These are phyloP conservation scores for Mycogona germanica DNA, from an alignment of 2,888 invertebrate species.

Conservation along the genomic window DNA sequence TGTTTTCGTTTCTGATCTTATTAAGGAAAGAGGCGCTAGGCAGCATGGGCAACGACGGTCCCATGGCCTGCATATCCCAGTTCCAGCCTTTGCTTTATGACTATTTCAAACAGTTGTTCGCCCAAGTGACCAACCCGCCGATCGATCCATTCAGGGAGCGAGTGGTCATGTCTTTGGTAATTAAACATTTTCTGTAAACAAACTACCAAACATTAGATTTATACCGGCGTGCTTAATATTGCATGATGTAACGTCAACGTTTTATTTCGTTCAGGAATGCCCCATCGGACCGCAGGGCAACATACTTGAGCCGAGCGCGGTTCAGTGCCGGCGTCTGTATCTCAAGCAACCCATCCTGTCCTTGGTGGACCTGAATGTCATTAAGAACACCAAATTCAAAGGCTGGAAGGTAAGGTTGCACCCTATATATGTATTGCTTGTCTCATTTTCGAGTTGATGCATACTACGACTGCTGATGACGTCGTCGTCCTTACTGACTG, in stretches of 20 bases:
- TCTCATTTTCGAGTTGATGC: too few relatives aligned
- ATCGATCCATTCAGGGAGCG: conserved; percentile 99
- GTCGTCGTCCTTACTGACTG: too few relatives aligned
- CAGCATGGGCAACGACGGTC: conserved; percentile 99
- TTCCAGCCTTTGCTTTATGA: conserved; percentile 92
- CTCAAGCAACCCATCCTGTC: conserved; percentile 90
- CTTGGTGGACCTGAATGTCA: conserved; percentile 72
- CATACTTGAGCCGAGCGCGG: conserved; percentile 74
- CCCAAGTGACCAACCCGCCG: conserved; percentile 93
- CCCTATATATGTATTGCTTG: neutral
- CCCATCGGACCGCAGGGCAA: conserved; percentile 96
- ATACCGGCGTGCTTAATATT: neutral
- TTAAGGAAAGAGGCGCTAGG: conserved; percentile 92
- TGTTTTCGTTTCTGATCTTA: conserved; percentile 20
- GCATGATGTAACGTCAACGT: neutral
- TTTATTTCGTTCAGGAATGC: conserved; percentile 46
- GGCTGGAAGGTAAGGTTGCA: conserved; percentile 56
- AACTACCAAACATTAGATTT: neutral
- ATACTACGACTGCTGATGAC: too few relatives aligned
- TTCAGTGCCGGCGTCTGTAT: conserved; percentile 82
- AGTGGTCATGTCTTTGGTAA: conserved; percentile 86
- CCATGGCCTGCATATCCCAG: conserved; percentile 88
- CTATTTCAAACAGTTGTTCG: conserved; percentile 98
- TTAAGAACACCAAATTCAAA: conserved; percentile 68
- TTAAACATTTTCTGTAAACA: conserved; percentile 14